Base-by-base conservation (phyloP, 2,797 vertebrate species). In the Carapus acus region DNA sequence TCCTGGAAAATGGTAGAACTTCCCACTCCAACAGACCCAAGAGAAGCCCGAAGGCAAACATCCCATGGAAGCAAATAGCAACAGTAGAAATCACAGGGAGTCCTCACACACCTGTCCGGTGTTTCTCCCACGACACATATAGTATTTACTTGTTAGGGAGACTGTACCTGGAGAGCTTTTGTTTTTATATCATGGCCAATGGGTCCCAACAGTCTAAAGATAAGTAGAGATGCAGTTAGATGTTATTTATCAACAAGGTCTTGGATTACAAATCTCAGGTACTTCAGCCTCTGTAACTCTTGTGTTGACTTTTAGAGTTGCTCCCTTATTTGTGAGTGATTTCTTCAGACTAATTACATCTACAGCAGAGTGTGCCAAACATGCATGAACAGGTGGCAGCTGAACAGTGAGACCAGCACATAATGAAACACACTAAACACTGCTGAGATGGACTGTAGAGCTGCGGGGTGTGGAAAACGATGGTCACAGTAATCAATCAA, bases 1-100 rank as follows among this genome's bases (percentile, higher is more conserved):
- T 52, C 95, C 95, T 2, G 95, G 95, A 21, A 96, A 97, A 72
- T 98, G 95, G 95, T 97, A 92, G 83, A 68, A 20, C 38, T 56
- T 33, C 16, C 22, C 40, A 4, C 8, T 33, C 31, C 31, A 33
- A 6, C 14, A 11, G 34, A 7, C 18, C 18, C 33, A 17, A 1
- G 43, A 24, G 49, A 14, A 1, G 29, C 50, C 53, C 16, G 19
- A 6, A 2, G 41, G 55, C 45, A 54, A 40, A 34, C 57, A 37
- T 67, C 47, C 43, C 39, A 55, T 65, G 22, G 65, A 60, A 53
- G 68, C 50, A 65, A 67, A 59, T 2, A 47, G 69, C 23, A 51
- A 62, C 57, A 68, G 4, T 24, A n/a, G 27, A 41, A n/a, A n/a
- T n/a, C n/a, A n/a, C n/a, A n/a, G 23, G 62, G 50, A 50, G 23